Evolutionary conservation across 1,140 invertebrate species (phyloP).

Genomic region (Musca domestica): DNA sequence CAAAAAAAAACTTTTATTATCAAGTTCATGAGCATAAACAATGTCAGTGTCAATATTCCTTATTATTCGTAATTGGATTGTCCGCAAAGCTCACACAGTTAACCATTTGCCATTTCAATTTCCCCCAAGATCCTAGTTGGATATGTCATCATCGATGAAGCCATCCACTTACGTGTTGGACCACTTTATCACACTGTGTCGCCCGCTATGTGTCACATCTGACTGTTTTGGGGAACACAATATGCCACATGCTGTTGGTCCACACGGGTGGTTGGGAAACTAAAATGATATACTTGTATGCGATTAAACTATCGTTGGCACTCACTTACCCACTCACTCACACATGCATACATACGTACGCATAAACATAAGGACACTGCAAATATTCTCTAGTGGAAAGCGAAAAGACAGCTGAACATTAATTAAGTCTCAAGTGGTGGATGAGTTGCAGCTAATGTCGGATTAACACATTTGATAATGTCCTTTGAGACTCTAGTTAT

Average conservation of each 20-base stretch:
- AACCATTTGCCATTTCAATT: too few relatives aligned
- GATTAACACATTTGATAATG: neutral
- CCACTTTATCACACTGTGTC: too few relatives aligned
- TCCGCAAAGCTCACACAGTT: too few relatives aligned
- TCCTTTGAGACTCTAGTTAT: too few relatives aligned
- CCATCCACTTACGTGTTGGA: too few relatives aligned
- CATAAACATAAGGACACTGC: neutral
- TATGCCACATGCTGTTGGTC: constrained; percentile 3
- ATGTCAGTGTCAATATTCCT: too few relatives aligned
- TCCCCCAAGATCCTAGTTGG: too few relatives aligned
- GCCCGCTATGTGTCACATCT: too few relatives aligned
- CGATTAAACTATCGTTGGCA: neutral
- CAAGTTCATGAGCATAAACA: too few relatives aligned
- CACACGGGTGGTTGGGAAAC: neutral
- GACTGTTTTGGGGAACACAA: neutral
- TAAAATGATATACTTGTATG: neutral
- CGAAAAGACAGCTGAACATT: constrained; percentile 12
- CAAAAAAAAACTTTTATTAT: too few relatives aligned
- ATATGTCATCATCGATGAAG: too few relatives aligned
- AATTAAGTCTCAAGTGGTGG: constrained; percentile 12
- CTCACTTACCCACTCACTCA: neutral
- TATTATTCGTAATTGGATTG: too few relatives aligned
- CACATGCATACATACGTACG: neutral
- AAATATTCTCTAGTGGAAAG: constrained; percentile 2
- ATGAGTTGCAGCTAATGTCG: constrained; percentile 11